phyloP scores from a whole-genome alignment of 2,888 invertebrate genomes.

The Chalcosyrphus nemorum region DNA sequence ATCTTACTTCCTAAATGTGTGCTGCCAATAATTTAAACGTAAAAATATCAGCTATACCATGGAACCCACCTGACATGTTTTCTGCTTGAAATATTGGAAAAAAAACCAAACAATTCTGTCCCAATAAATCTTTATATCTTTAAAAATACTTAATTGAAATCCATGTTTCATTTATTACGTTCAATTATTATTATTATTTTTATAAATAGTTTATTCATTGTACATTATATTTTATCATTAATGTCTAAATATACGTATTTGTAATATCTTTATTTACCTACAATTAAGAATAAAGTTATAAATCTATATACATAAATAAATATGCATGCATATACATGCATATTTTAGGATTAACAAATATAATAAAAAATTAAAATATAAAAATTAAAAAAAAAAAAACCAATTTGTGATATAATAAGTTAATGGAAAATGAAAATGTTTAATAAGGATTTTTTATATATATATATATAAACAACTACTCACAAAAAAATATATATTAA shows the following conservation, averaged over 20 bases:
- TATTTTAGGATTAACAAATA: conserved; percentile 48
- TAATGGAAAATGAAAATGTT: conserved; percentile 64
- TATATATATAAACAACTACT: conserved; percentile 65
- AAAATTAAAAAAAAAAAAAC: conserved; percentile 50
- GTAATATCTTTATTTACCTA: conserved; percentile 53
- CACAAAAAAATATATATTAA: conserved; percentile 55
- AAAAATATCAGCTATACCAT: no score
- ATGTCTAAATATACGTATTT: conserved; percentile 47
- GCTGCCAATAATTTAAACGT: no score
- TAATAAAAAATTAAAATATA: conserved; percentile 45
- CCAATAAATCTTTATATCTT: not conserved
- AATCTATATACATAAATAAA: conserved; percentile 30
- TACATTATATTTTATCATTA: conserved; percentile 52
- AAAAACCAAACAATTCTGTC: not conserved
- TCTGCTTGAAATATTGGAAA: no score
- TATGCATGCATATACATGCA: conserved; percentile 36
- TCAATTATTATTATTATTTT: not conserved
- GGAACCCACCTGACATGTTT: not conserved
- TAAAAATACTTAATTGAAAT: not conserved
- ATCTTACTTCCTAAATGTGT: no score
- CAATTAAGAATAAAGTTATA: conserved; percentile 34
- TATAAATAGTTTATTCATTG: conserved; percentile 51
- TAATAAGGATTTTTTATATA: conserved; percentile 69
- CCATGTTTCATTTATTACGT: not conserved
- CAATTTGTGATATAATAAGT: conserved; percentile 73